phyloP scores from a whole-genome alignment of 2,113 vertebrate genomes.

The Pontoporia blainvillei region DNA sequence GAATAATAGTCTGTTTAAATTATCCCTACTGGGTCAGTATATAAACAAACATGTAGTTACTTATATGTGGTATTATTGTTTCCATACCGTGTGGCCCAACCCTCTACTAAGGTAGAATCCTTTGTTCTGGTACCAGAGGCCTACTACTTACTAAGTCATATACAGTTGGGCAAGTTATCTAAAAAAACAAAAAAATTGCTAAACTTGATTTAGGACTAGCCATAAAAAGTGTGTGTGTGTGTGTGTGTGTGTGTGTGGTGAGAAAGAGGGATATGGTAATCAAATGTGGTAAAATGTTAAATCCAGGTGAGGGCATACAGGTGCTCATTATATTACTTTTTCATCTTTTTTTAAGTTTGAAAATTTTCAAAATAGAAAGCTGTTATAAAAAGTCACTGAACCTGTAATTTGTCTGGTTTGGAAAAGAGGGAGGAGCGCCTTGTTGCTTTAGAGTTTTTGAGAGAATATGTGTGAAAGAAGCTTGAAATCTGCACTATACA shows the following conservation, averaged over 20 bases:
- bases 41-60: not conserved
- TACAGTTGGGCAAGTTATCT: not conserved
- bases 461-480: not conserved
- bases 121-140: not conserved
- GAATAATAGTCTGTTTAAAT: constrained; percentile 5
- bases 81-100: not conserved
- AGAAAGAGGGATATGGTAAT: not conserved
- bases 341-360: not conserved
- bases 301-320: not conserved
- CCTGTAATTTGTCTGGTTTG: not conserved
- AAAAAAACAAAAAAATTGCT: not conserved
- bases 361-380: not conserved
- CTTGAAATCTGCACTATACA: not conserved
- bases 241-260: not conserved
- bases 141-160: not conserved
- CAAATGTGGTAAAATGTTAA: not conserved
- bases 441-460: not conserved
- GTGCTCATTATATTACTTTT: not conserved
- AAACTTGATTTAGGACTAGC: not conserved
- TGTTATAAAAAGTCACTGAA: not conserved
- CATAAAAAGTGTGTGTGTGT: not conserved
- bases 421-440: not conserved
- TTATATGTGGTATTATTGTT: not conserved
- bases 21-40: not conserved
- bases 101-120: not conserved